phyloP scores from a whole-genome alignment of 1,140 invertebrate species.

The Lineus longissimus region DNA sequence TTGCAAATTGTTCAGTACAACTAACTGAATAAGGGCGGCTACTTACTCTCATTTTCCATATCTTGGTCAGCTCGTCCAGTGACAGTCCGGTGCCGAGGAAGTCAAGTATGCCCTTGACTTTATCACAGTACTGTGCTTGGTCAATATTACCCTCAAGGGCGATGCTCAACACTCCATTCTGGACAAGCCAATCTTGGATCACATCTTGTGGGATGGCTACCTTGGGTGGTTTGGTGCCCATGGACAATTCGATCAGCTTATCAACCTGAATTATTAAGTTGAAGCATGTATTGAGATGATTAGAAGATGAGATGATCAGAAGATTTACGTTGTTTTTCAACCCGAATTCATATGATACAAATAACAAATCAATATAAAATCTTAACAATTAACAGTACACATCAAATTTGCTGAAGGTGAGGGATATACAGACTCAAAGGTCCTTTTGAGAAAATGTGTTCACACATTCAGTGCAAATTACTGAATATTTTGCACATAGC shows the following conservation, averaged over 20 bases:
- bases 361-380: too few relatives aligned
- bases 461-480: too few relatives aligned
- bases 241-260: conserved; percentile 57
- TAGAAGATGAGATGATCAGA: too few relatives aligned
- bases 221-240: conserved; percentile 38
- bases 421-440: too few relatives aligned
- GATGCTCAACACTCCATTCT: conserved; percentile 56
- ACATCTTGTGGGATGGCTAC: conserved; percentile 50
- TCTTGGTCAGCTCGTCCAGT: conserved; percentile 56
- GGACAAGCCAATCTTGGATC: conserved; percentile 58
- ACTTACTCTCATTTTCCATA: conserved; percentile 57
- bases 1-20: too few relatives aligned
- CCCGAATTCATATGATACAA: too few relatives aligned
- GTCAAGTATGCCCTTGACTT: conserved; percentile 59
- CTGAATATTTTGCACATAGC: too few relatives aligned
- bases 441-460: too few relatives aligned
- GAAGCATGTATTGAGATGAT: not conserved
- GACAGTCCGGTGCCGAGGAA: conserved; percentile 57
- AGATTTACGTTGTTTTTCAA: too few relatives aligned
- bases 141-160: conserved; percentile 62
- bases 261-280: conserved; percentile 41
- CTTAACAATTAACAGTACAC: too few relatives aligned
- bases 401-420: too few relatives aligned
- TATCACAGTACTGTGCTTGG: conserved; percentile 60
- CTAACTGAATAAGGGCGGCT: too few relatives aligned